phyloP scores from a whole-genome alignment of 1,140 invertebrate species.

The Plectus sambesii region DNA sequence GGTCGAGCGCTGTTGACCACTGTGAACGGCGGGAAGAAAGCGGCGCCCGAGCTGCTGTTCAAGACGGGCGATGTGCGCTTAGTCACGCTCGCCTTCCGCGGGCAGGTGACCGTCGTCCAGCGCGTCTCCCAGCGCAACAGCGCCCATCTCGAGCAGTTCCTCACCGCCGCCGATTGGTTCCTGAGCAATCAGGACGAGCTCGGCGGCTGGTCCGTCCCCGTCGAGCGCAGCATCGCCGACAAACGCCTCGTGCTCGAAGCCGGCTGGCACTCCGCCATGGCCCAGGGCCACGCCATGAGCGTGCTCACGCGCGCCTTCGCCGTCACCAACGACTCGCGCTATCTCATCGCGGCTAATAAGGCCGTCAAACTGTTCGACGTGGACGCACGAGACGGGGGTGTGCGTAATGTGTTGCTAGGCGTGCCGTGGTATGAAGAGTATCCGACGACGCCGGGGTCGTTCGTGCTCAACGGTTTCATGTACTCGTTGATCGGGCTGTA shows the following conservation, averaged over 20 bases:
- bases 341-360: constrained; percentile 65
- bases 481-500: constrained; percentile 91
- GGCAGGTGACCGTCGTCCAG: constrained; percentile 61
- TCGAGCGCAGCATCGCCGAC: constrained; percentile 59
- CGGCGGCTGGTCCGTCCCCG: constrained; percentile 79
- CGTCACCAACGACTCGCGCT: constrained; percentile 62
- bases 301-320: constrained; percentile 75
- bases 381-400: constrained; percentile 55
- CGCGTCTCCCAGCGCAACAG: constrained; percentile 70
- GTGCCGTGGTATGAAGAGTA: constrained; percentile 94
- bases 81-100: constrained; percentile 58
- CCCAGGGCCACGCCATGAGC: constrained; percentile 88
- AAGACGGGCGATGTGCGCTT: constrained; percentile 54
- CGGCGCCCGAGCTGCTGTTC: constrained; percentile 32
- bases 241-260: constrained; percentile 60
- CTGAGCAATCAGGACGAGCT: constrained; percentile 68
- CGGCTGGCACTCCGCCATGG: constrained; percentile 88
- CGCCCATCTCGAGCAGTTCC: constrained; percentile 77
- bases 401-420: constrained; percentile 57
- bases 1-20: constrained; percentile 65
- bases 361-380: constrained; percentile 70
- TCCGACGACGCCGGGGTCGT: constrained; percentile 81
- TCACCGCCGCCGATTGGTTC: constrained; percentile 83
- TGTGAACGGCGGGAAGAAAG: constrained; percentile 27
- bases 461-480: constrained; percentile 96